Conservation (phyloP, 2,888 invertebrate genomes). For the Pegoplata infirma region DNA sequence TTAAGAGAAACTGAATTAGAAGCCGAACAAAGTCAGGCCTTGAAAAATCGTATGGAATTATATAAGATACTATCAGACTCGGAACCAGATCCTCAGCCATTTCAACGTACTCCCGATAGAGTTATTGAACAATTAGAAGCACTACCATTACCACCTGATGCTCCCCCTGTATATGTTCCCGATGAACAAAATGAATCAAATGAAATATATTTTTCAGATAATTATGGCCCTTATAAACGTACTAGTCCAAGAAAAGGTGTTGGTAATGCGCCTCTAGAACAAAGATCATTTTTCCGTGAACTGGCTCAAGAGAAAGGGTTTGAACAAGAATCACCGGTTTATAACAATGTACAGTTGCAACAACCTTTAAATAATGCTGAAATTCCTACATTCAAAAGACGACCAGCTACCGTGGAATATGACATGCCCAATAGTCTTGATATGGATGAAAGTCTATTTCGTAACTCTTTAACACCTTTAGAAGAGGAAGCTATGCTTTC, state of each 20-base stretch:
- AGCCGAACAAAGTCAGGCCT: constrained; percentile 68
- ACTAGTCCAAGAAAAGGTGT: constrained; percentile 54
- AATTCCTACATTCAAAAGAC: constrained; percentile 61
- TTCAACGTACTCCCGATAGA: constrained; percentile 67
- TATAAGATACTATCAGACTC: constrained; percentile 75
- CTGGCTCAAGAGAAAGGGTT: constrained; percentile 69
- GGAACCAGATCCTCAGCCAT: constrained; percentile 75
- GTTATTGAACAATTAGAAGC: constrained; percentile 63
- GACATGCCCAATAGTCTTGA: constrained; percentile 59
- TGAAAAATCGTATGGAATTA: constrained; percentile 73
- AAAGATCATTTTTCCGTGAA: constrained; percentile 71
- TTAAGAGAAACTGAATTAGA: constrained; percentile 66
- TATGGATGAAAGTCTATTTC: constrained; percentile 68
- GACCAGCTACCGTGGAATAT: constrained; percentile 54
- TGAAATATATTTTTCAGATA: constrained; percentile 72
- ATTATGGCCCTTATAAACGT: constrained; percentile 71
- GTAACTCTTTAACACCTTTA: constrained; percentile 70
- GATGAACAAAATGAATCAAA: constrained; percentile 69
- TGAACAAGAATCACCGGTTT: constrained; percentile 48
- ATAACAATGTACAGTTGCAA: constrained; percentile 42
- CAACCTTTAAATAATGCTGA: constrained; percentile 43
- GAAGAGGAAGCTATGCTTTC: constrained; percentile 75
- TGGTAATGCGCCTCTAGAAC: background rate
- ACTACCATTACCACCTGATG: constrained; percentile 50
- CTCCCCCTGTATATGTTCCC: constrained; percentile 67